Base-by-base conservation (phyloP, 2,888 invertebrate genomes). In the Chydorus sphaericus region DNA sequence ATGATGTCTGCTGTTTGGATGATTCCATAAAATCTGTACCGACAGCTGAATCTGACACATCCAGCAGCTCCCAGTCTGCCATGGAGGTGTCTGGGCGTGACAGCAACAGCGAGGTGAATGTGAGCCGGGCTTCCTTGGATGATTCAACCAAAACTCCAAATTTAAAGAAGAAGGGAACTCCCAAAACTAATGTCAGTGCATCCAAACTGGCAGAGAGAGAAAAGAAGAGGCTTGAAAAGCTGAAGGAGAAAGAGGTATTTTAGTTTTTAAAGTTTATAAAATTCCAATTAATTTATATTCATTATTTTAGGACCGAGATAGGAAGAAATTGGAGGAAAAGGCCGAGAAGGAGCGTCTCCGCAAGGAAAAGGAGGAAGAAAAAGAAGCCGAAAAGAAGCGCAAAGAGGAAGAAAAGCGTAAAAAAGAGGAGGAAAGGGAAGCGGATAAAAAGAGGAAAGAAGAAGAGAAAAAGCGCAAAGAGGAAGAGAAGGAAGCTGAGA, bases 171-270 rank as follows among this genome's bases (percentile, higher is more conserved):
- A 14, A 5, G 28, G 3, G 36, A 20, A 38, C 20, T 26, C 14
- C 20, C 10, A 14, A 23, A 26, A 28, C 8, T 8, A 44, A 44
- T 11, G 10, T 16, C 11, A 26, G 26, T 2, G 49, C 49, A 6
- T 49, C 49, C 4, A 55, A 74, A 74, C 62, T 70, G 71, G 53
- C 76, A 3, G 76, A 77, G 65, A 80, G 75, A 63, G 77, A 74
- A 65, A 58, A 76, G 48, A 77, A 79, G 64, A 74, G 71, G 39
- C 77, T 77, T 61, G 77, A 78, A 62, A 72, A 69, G 56, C 79
- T 73, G 68, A 84, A 77, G 62, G 78, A 79, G 62, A 73, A 73
- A 54, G 79, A 80, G 66, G 68, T 74, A 70, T 63, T 67, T 68
- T 57, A 66, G 65, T 48, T 67, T 68, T 50, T 67, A 67, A 56